Evolutionary conservation across 1,140 invertebrate species (phyloP), one percentile per base, ranked within the genome.

Genomic region (Leptinotarsa texana): DNA sequence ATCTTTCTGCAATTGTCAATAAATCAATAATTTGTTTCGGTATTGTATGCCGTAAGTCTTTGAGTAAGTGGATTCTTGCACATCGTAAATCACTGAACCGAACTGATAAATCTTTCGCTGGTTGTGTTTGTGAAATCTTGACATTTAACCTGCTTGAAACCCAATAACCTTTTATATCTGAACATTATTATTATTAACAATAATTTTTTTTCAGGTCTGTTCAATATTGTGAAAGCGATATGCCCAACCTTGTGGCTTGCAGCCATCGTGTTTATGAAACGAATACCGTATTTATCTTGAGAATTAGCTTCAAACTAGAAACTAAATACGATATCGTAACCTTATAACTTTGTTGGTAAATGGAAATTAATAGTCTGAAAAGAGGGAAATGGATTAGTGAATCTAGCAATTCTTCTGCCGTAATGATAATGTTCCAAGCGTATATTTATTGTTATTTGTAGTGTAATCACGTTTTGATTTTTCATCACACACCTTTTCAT

Each of bases 141-240:
- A 57, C 51, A 57, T 57, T 57, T 57, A 57, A 57, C 51, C 51
- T 57, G 51, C 51, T 18, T 57, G 51, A 57, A 57, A 17, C 51
- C 17, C 51, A 57, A n/a, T 57, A 57, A 57, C 51, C 51, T 57
- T 57, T 57, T 0, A 57, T 57, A 57, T 57, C 51, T 4, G 13
- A 57, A 57, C 51, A 57, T 57, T 57, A 57, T 57, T 57, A 57
- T 57, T 57, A 57, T 57, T 57, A 57, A 57, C 51, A 57, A 57
- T 57, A n/a, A n/a, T 57, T 57, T 57, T 57, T 42, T 8, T 42
- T 57, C 51, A 57, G n/a, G 51, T 57, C 17, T 57, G 51, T 57
- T 57, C 51, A 18, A 57, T 1, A 57, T 57, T 57, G 51, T 57
- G 51, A 57, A 57, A 57, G 17, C 51, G 51, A 57, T 57, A 57